Base-by-base conservation (phyloP, 2,113 vertebrate genomes). In the Athene noctua region DNA sequence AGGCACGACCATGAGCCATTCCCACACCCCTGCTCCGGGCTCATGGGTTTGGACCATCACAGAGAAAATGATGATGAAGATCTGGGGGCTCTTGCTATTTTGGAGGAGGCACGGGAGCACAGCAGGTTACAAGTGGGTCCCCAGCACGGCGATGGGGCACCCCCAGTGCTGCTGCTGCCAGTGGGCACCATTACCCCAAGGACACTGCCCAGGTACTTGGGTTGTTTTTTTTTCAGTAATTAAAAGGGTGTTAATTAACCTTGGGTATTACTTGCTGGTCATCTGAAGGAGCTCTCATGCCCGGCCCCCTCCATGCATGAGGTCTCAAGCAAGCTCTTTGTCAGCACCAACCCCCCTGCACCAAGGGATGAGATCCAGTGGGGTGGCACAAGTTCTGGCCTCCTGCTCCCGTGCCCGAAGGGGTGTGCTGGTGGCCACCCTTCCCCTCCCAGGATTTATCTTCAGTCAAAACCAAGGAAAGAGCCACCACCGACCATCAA, bases 241-340 rank as follows among this genome's bases (percentile, higher is more conserved):
- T 16, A 54, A 15, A 52, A 19, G 5, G 42, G 13, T 57, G 26
- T 19, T 11, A 18, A 18, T 75, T 47, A 52, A 15, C 49, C 15
- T 21, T 13, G 40, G 25, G 25, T 10, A 11, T 23, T 20, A 14
- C 15, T 79, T 36, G 12, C 25, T 55, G 25, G 8, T 15, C 10
- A 3, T 67, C 13, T 55, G 21, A 18, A 61, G 58, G 52, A 72
- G 63, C 57, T 59, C 21, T 65, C 6, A 6, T 9, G 54, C 54
- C 67, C 1, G 0, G 16, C 5, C 4, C 2, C 17, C 26, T 51
- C 68, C 10, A 9, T 0, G 12, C 32, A 2, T 1, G 14, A 68
- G 21, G 63, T n/a, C 36, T 58, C 17, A 47, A 25, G 51, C 30
- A 15, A 27, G 14, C 8, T 19, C 1, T 34, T 63, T 30, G n/a